These are phyloP conservation scores for Heterodera carotae DNA, from an alignment of 1,140 invertebrate species.

Conservation along the genomic window DNA sequence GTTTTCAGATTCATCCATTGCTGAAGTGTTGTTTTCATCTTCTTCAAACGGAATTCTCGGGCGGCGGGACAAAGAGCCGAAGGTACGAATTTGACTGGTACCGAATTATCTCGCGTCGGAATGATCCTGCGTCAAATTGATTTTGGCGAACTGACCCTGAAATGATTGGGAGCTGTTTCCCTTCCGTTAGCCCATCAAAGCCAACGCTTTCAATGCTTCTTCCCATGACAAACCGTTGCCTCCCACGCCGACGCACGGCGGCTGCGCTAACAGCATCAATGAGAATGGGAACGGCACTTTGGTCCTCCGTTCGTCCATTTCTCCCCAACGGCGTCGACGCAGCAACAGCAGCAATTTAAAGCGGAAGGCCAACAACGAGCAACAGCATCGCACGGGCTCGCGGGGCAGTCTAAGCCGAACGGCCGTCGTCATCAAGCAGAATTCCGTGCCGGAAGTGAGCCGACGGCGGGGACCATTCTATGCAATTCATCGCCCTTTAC, in stretches of 20 bases:
- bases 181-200: not conserved
- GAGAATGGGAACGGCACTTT: slow-evolving; percentile 68
- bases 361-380: slow-evolving; percentile 12
- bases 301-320: slow-evolving; percentile 32
- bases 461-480: not conserved
- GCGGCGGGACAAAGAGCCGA: not conserved
- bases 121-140: not conserved
- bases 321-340: slow-evolving; percentile 32
- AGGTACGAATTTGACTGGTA: too few species aligned
- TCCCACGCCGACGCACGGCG: slow-evolving; percentile 75
- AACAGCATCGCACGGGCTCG: slow-evolving; percentile 29
- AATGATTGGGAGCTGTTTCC: too few species aligned
- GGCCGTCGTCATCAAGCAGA: slow-evolving; percentile 52
- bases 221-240: slow-evolving; percentile 83
- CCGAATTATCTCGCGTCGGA: too few species aligned
- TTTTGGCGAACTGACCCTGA: slow-evolving; percentile 10
- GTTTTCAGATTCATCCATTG: slow-evolving; percentile 26
- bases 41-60: not conserved
- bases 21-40: not conserved
- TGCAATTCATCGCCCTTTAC: too few species aligned
- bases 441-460: slow-evolving; percentile 57
- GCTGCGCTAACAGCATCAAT: slow-evolving; percentile 67
- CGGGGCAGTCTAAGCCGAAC: slow-evolving; percentile 40
- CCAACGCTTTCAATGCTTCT: slow-evolving; percentile 39
- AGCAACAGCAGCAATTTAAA: slow-evolving; percentile 40